Conservation (phyloP, 1,140 invertebrate genomes). For the Pentalonia nigronervosa region DNA sequence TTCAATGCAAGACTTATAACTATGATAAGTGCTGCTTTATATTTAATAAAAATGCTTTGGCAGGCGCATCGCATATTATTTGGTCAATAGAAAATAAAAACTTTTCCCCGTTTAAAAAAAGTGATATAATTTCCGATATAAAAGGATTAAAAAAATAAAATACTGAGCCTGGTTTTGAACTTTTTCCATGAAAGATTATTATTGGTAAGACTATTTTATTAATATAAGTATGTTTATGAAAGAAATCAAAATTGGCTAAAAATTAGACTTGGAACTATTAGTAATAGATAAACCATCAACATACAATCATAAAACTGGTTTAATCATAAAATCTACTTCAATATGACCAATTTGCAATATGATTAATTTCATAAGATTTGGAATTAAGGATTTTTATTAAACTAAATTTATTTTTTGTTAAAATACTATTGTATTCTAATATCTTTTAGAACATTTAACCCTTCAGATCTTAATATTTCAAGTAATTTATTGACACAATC, state of each 20-base stretch:
- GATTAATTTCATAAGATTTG: background rate
- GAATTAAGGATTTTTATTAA: background rate
- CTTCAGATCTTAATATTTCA: background rate
- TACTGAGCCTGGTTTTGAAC: too few species aligned
- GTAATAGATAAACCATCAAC: slow-evolving; percentile 7
- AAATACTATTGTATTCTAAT: too few species aligned
- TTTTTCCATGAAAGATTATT: too few species aligned
- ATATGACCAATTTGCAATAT: background rate
- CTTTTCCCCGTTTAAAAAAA: background rate
- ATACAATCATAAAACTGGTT: background rate
- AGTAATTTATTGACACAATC: background rate
- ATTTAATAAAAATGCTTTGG: background rate
- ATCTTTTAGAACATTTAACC: background rate
- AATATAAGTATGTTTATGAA: too few species aligned
- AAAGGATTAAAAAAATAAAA: too few species aligned
- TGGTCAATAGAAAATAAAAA: background rate
- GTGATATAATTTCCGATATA: too few species aligned
- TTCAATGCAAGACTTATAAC: slow-evolving; percentile 5
- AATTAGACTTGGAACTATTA: too few species aligned
- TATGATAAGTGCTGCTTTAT: background rate
- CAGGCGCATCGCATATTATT: background rate
- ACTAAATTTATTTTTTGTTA: too few species aligned
- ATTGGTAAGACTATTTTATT: too few species aligned
- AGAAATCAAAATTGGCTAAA: too few species aligned
- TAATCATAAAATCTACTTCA: background rate